phyloP scores from a whole-genome alignment of 2,113 vertebrate genomes.

The Laticauda laticaudata region DNA sequence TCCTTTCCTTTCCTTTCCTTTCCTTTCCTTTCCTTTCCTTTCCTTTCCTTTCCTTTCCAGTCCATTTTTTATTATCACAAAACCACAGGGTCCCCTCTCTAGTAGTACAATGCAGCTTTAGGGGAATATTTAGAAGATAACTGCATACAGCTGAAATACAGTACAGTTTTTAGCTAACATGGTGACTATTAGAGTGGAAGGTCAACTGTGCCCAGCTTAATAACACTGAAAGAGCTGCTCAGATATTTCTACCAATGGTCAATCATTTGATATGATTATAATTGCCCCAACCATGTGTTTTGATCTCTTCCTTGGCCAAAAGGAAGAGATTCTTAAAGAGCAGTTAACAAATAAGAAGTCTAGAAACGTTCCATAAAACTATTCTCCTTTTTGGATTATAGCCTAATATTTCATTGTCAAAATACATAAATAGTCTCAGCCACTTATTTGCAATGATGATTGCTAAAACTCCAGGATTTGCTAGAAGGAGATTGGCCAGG shows the following conservation, averaged over 20 bases:
- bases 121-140: background rate
- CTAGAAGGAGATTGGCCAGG: constrained; percentile 34
- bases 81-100: background rate
- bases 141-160: background rate
- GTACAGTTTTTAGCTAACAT: background rate
- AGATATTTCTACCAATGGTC: background rate
- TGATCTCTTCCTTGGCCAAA: background rate
- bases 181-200: background rate
- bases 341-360: background rate
- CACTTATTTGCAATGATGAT: constrained; percentile 32
- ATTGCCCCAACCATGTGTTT: background rate
- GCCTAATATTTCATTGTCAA: constrained; percentile 34
- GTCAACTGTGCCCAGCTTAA: background rate
- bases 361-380: constrained; percentile 3
- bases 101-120: background rate
- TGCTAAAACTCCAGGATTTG: constrained; percentile 18
- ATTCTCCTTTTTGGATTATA: background rate
- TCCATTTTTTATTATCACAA: background rate
- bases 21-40: too few relatives aligned
- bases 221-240: background rate
- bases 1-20: too few relatives aligned
- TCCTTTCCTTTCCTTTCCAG: too few relatives aligned
- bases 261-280: constrained; percentile 3
- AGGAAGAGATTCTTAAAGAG: constrained; percentile 19
- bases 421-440: constrained; percentile 20